Conservation (phyloP, 2,888 invertebrate species). For the Elegia similella region DNA sequence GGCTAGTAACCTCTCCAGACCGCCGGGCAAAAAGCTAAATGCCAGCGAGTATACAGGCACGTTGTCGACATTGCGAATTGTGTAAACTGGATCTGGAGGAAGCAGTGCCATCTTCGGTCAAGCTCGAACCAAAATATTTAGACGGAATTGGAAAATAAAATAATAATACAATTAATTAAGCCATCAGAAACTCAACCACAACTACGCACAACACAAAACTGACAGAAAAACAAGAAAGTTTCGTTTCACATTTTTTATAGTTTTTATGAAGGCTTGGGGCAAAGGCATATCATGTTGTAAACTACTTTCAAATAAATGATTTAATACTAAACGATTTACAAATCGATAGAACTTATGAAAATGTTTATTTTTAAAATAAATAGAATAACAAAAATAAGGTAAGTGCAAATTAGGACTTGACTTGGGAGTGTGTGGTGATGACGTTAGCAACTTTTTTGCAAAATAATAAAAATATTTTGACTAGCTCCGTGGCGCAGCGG, state of each 20-base stretch:
- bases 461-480: too few species aligned
- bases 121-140: conserved; percentile 73
- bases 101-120: conserved; percentile 85
- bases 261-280: background rate
- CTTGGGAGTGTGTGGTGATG: too few species aligned
- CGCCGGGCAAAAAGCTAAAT: conserved; percentile 83
- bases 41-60: conserved; percentile 87
- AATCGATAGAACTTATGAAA: too few species aligned
- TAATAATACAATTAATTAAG: conserved; percentile 74
- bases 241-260: conserved; percentile 1
- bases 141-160: conserved; percentile 70
- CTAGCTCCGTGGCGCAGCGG: too few species aligned
- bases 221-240: conserved; percentile 70
- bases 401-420: too few species aligned
- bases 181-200: conserved; percentile 77
- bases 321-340: too few species aligned
- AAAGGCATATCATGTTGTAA: too few species aligned
- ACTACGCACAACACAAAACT: conserved; percentile 82
- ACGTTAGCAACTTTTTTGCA: too few species aligned
- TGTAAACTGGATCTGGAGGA: conserved; percentile 90
- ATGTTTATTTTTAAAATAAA: too few species aligned
- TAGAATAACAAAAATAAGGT: too few species aligned
- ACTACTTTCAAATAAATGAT: too few species aligned
- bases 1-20: conserved; percentile 85
- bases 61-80: conserved; percentile 86